These are phyloP conservation scores for Cephus sareptanus DNA, from an alignment of 2,888 invertebrate species.

Conservation along the genomic window DNA sequence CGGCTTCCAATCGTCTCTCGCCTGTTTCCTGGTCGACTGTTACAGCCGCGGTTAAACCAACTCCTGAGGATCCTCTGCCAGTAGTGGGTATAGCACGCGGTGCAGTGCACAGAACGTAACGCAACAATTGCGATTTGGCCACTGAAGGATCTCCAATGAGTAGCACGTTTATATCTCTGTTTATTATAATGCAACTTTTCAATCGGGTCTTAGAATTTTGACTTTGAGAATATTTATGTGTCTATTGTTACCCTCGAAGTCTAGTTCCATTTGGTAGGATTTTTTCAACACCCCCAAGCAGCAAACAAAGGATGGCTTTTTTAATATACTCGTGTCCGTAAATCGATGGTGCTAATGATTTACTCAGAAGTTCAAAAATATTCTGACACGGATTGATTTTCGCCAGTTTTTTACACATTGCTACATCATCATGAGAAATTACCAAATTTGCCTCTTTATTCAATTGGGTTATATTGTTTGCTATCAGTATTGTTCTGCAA, in stretches of 20 bases:
- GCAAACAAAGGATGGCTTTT: constrained; percentile 92
- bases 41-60: constrained; percentile 98
- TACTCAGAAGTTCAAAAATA: constrained; percentile 89
- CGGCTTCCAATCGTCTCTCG: constrained; percentile 90
- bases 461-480: constrained; percentile 90
- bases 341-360: constrained; percentile 97
- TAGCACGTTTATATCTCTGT: constrained; percentile 85
- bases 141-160: constrained; percentile 99
- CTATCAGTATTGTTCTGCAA: constrained; percentile 89
- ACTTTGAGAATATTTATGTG: background rate
- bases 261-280: constrained; percentile 90
- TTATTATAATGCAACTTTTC: constrained; percentile 20
- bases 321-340: constrained; percentile 97
- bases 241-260: constrained; percentile 78
- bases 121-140: constrained; percentile 94
- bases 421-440: constrained; percentile 89
- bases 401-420: constrained; percentile 85
- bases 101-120: constrained; percentile 94
- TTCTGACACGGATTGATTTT: constrained; percentile 75
- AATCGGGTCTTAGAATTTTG: background rate
- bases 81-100: constrained; percentile 97
- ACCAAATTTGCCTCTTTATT: constrained; percentile 85
- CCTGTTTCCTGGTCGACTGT: constrained; percentile 96
- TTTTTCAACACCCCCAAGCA: constrained; percentile 97
- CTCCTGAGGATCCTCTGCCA: constrained; percentile 97